Conservation (phyloP, 2,797 vertebrate species). For the Pygocentrus nattereri region DNA sequence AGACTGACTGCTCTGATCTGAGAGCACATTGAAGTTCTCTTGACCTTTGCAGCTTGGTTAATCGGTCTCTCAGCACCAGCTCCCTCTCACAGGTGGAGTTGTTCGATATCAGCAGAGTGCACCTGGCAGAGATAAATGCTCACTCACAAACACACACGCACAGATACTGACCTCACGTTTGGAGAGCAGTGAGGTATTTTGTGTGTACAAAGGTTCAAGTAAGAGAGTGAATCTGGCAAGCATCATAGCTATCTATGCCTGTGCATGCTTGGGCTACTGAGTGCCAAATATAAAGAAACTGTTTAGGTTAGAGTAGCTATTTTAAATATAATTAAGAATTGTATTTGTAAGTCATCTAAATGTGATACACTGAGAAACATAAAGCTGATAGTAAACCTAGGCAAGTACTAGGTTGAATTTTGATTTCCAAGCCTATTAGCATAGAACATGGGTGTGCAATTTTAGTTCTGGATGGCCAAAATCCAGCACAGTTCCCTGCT, state of each 20-base stretch:
- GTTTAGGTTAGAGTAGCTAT: not conserved
- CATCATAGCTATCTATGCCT: not conserved
- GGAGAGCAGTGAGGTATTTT: not conserved
- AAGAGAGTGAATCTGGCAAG: not conserved
- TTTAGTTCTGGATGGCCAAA: no score
- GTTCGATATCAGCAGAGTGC: constrained; percentile 38
- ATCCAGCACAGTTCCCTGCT: no score
- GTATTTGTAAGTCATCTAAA: no score
- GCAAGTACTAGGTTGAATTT: no score
- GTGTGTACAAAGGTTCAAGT: not conserved
- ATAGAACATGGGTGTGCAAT: no score
- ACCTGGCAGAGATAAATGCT: constrained; percentile 24
- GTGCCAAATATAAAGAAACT: not conserved
- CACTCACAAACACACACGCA: not conserved
- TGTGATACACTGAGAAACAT: no score
- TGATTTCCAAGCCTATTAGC: no score
- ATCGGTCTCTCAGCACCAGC: constrained; percentile 36
- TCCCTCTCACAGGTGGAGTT: constrained; percentile 30
- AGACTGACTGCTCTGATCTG: constrained; percentile 39
- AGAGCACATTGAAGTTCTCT: constrained; percentile 59
- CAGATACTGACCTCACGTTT: not conserved
- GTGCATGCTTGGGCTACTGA: not conserved
- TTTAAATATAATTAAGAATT: not conserved
- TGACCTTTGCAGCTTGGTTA: constrained; percentile 63
- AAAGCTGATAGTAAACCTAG: no score